Evolutionary conservation across 2,113 vertebrate genomes (phyloP), one percentile per base, ranked within the genome.

Genomic region (Leuciscus idus): DNA sequence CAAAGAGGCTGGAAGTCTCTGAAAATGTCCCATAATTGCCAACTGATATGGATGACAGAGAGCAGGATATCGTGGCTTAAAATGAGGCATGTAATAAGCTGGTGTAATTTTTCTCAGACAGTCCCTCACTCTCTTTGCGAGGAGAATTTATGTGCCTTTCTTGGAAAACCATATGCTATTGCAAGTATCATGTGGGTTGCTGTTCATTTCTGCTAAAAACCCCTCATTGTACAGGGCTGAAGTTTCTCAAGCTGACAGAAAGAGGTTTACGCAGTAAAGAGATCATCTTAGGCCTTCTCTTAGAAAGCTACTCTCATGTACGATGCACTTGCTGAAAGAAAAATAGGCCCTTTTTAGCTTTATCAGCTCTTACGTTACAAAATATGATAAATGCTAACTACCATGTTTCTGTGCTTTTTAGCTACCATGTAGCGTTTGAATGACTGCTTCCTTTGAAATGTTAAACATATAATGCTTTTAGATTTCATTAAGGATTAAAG

Each of bases 21-120:
- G 84, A 91, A 87, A 92, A 93, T 92, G 86, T 89, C 87, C 88
- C 66, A 30, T 93, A 93, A 94, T 94, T 93, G 89, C 88, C 89
- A 77, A 89, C 90, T 92, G 91, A 92, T 90, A 90, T 85, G 91
- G 91, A 88, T 89, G 84, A 91, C 90, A 90, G 90, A 90, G 91
- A 87, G 85, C 89, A 89, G 50, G 88, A 90, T 90, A 91, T 92
- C 92, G 85, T 84, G 84, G 84, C 87, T 90, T 92, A 93, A 94
- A 92, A 92, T 90, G 91, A 91, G 88, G 86, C 90, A 91, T 92
- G 90, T 92, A 93, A 92, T 92, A 93, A 93, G 92, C 86, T 88
- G 88, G 83, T 90, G 87, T 84, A 68, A 85, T 90, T 90, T 81
- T 86, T 91, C 88, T 90, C 86, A 91, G 88, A 84, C 89, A 88